Conservation (phyloP, 2,888 invertebrate genomes). For the Galeruca laticollis region DNA sequence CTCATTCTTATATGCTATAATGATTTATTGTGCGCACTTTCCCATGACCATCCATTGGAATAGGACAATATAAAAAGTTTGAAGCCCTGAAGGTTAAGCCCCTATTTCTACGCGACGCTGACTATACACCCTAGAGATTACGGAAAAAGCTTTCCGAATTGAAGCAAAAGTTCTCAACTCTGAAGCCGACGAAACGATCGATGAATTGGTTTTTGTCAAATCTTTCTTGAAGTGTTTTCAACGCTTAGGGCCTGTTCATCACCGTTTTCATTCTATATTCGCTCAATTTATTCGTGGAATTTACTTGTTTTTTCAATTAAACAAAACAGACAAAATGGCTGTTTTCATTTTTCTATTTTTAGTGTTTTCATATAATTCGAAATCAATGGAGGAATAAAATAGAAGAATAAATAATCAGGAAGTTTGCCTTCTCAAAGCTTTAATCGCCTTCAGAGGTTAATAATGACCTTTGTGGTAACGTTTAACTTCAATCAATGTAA, state of each 20-base stretch:
- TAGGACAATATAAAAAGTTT: not conserved
- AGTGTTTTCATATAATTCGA: too few species aligned
- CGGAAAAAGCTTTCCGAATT: not conserved
- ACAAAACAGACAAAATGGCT: too few species aligned
- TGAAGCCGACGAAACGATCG: not conserved
- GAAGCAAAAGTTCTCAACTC: not conserved
- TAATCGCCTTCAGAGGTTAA: too few species aligned
- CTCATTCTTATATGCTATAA: not conserved
- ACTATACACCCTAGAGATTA: slow-evolving; percentile 4
- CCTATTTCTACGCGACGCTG: not conserved
- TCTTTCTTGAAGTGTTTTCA: not conserved
- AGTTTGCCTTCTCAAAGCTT: too few species aligned
- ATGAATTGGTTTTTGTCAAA: slow-evolving; percentile 2
- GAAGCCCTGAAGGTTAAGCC: not conserved
- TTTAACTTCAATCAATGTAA: too few species aligned
- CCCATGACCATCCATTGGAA: not conserved
- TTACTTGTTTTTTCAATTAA: too few species aligned
- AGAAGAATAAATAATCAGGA: too few species aligned
- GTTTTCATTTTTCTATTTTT: too few species aligned
- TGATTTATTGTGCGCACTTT: not conserved
- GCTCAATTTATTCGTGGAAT: not conserved
- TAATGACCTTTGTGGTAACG: too few species aligned
- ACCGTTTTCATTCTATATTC: not conserved
- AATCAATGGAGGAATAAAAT: too few species aligned
- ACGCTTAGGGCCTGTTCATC: not conserved